These are phyloP conservation scores for Panagrolaimus sp. DNA, from an alignment of 1,140 invertebrate species.

Conservation along the genomic window DNA sequence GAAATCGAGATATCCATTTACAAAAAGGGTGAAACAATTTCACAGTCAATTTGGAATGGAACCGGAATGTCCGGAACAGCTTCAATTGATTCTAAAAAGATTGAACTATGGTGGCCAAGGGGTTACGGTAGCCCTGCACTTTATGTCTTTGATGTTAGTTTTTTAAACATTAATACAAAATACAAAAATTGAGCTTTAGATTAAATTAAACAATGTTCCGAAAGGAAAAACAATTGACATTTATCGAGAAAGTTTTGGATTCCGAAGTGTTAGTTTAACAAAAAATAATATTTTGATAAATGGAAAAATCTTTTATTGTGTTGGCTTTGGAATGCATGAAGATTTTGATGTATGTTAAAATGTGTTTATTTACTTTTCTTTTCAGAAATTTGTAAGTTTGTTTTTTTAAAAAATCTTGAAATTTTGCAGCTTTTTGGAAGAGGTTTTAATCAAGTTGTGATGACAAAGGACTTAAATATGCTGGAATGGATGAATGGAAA, in stretches of 20 bases:
- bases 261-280: slow-evolving; percentile 74
- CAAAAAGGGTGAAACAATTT: neutral
- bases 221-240: slow-evolving; percentile 63
- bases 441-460: slow-evolving; percentile 76
- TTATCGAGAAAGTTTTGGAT: slow-evolving; percentile 74
- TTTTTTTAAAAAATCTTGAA: slow-evolving; percentile 88
- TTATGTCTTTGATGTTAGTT: slow-evolving; percentile 59
- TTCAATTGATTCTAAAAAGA: neutral
- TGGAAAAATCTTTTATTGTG: slow-evolving; percentile 75
- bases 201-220: neutral
- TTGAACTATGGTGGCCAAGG: slow-evolving; percentile 55
- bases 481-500: slow-evolving; percentile 86
- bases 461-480: slow-evolving; percentile 83
- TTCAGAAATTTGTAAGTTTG: slow-evolving; percentile 73
- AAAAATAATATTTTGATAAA: slow-evolving; percentile 75
- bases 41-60: slow-evolving; percentile 1
- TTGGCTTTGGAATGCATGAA: slow-evolving; percentile 89
- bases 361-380: neutral
- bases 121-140: slow-evolving; percentile 47
- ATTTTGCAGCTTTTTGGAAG: slow-evolving; percentile 73
- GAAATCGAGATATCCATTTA: neutral
- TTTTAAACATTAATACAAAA: slow-evolving; percentile 61
- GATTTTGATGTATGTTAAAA: slow-evolving; percentile 62
- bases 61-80: neutral
- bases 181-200: neutral